These are phyloP conservation scores for Notodromas monacha DNA, from an alignment of 2,888 invertebrate genomes.

Conservation along the genomic window DNA sequence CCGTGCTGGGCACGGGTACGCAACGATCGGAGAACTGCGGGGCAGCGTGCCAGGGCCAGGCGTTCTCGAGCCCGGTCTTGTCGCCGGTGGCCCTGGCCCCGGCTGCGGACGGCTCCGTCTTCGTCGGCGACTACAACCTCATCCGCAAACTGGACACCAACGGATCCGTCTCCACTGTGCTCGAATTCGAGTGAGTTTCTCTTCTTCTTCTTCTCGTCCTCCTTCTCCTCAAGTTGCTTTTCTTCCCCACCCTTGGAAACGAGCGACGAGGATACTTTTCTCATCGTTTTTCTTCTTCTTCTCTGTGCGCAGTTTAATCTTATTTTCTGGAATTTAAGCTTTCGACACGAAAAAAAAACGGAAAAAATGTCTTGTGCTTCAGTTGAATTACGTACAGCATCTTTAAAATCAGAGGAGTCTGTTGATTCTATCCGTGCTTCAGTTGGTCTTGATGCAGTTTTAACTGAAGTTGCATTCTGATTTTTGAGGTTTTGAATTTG, in stretches of 20 bases:
- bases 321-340: slow-evolving; percentile 11
- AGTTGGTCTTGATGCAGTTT: no score
- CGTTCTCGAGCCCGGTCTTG: slow-evolving; percentile 40
- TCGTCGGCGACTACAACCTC: slow-evolving; percentile 78
- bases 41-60: slow-evolving; percentile 25
- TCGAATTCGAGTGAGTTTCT: not conserved
- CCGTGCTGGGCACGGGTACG: slow-evolving; percentile 65
- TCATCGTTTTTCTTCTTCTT: slow-evolving; percentile 1
- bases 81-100: slow-evolving; percentile 75
- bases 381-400: no score
- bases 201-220: no score
- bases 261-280: no score
- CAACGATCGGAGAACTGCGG: slow-evolving; percentile 54
- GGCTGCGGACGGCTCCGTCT: slow-evolving; percentile 67
- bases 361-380: no score
- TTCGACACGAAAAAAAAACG: no score
- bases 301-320: not conserved
- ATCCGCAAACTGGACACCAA: slow-evolving; percentile 49
- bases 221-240: no score
- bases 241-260: no score
- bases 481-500: no score
- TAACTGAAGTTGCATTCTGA: no score
- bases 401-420: no score
- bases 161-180: not conserved
- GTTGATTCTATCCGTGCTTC: no score